phyloP scores from a whole-genome alignment of 2,113 vertebrate genomes.

The Actenoides lindsayi region DNA sequence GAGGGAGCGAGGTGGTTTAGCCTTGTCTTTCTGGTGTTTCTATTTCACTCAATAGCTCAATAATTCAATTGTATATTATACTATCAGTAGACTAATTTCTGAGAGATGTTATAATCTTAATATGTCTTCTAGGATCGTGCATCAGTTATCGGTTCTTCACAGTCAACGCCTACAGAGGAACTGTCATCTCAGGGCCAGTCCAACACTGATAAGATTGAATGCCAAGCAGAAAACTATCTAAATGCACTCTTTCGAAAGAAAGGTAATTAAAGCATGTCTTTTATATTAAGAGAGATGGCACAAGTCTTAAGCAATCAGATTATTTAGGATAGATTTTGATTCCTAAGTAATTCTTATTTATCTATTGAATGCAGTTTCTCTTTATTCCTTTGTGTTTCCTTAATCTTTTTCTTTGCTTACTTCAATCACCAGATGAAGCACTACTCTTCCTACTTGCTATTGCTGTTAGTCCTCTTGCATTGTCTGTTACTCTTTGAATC shows the following conservation, averaged over 20 bases:
- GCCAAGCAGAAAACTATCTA: slow-evolving; percentile 96
- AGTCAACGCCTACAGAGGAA: slow-evolving; percentile 92
- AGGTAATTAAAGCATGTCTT: slow-evolving; percentile 79
- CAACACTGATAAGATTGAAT: slow-evolving; percentile 93
- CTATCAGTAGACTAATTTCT: background rate
- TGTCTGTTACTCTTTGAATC: background rate
- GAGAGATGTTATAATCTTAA: background rate
- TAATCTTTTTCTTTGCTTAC: background rate
- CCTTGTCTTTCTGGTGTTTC: background rate
- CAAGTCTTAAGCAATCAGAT: background rate
- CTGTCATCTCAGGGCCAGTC: slow-evolving; percentile 92
- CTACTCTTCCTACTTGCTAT: background rate
- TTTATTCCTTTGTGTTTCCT: background rate
- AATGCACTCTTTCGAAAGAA: slow-evolving; percentile 99
- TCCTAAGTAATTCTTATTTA: background rate
- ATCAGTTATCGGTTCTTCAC: slow-evolving; percentile 84
- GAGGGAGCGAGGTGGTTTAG: background rate
- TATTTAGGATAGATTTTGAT: background rate
- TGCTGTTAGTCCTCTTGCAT: background rate
- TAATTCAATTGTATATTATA: background rate
- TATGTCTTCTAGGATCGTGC: slow-evolving; percentile 83
- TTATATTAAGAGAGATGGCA: background rate
- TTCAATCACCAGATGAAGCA: background rate
- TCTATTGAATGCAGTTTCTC: background rate
- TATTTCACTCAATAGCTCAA: background rate